phyloP scores from a whole-genome alignment of 2,113 vertebrate species.

The Andinoacara biseriatus region DNA sequence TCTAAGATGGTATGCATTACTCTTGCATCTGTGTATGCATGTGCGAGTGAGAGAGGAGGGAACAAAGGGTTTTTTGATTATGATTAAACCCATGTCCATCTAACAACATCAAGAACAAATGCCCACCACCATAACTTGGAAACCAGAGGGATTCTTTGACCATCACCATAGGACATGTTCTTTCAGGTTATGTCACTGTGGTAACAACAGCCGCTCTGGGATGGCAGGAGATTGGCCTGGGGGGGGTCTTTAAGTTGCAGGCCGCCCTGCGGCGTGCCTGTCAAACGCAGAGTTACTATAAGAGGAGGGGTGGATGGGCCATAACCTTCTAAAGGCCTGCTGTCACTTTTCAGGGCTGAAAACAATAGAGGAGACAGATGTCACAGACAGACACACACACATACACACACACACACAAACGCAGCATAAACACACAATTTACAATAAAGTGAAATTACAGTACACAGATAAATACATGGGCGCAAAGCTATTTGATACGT shows the following conservation, averaged over 20 bases:
- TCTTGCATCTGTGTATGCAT: conserved; percentile 21
- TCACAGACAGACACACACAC: conserved; percentile 3
- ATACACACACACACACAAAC: neutral
- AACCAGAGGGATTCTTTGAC: conserved; percentile 67
- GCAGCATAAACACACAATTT: neutral
- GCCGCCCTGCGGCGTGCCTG: conserved; percentile 54
- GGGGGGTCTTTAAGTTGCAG: conserved; percentile 52
- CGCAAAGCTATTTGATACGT: neutral
- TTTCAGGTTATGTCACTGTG: conserved; percentile 62
- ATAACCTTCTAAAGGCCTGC: conserved; percentile 52
- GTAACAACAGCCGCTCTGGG: conserved; percentile 63
- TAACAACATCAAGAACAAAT: conserved; percentile 60
- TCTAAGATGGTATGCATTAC: conserved; percentile 48
- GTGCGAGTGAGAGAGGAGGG: neutral
- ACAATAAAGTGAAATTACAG: neutral
- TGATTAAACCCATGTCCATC: conserved; percentile 65
- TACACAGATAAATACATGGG: neutral
- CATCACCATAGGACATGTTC: conserved; percentile 71
- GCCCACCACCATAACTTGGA: conserved; percentile 31
- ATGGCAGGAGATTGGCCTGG: conserved; percentile 34
- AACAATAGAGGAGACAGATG: conserved; percentile 67
- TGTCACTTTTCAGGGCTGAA: conserved; percentile 57
- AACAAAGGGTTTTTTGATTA: conserved; percentile 51
- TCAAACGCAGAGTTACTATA: conserved; percentile 70
- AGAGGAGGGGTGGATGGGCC: conserved; percentile 47